These are phyloP conservation scores for Ceraclea dissimilis DNA, from an alignment of 2,888 invertebrate species.

Conservation along the genomic window DNA sequence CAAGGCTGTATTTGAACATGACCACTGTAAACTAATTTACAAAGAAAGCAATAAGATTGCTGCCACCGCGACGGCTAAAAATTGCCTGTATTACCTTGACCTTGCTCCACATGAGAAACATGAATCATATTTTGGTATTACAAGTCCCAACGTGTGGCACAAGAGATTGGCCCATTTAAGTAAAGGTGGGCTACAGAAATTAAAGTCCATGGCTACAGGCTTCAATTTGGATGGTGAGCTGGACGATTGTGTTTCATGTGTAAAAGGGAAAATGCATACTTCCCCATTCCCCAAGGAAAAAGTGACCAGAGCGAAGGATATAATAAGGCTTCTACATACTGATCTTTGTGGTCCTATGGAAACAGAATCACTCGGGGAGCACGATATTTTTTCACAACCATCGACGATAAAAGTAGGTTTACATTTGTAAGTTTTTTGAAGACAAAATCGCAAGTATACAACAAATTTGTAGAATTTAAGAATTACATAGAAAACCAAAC, in stretches of 20 bases:
- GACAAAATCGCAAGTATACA: neutral
- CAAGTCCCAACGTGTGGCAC: neutral
- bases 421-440: neutral
- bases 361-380: neutral
- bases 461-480: neutral
- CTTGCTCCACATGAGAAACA: neutral
- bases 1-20: neutral
- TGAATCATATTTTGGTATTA: no score
- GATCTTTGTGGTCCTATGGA: constrained; percentile 1
- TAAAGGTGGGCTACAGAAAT: neutral
- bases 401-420: neutral
- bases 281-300: neutral
- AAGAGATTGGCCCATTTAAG: constrained; percentile 1
- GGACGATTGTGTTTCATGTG: neutral
- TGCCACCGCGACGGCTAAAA: neutral
- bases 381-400: neutral
- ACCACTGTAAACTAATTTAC: neutral
- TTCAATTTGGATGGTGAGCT: neutral
- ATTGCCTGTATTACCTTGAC: neutral
- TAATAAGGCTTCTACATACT: neutral
- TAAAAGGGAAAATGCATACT: neutral
- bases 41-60: neutral
- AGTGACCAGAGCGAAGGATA: neutral
- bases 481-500: neutral
- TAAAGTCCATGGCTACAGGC: neutral